Conservation (phyloP, 2,888 invertebrate species). For the Keiferia lycopersicella region DNA sequence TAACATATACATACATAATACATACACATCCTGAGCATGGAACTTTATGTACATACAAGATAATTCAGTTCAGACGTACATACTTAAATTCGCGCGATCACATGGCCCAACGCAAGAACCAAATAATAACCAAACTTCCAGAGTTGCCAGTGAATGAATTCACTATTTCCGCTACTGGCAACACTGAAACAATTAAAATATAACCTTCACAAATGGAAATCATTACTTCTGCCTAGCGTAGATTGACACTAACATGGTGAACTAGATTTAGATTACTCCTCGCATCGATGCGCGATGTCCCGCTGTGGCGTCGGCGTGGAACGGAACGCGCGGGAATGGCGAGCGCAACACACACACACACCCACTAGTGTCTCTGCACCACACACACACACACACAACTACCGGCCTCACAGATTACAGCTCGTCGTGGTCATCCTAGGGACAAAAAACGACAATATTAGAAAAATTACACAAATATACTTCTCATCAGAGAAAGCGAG, state of each 20-base stretch:
- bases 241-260: not conserved
- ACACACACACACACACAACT: slow-evolving; percentile 39
- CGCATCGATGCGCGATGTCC: not conserved
- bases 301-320: not conserved
- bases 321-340: slow-evolving; percentile 2
- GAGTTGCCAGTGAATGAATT: not conserved
- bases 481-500: no score
- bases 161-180: not conserved
- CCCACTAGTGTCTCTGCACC: slow-evolving; percentile 52
- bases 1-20: slow-evolving; percentile 42
- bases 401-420: slow-evolving; percentile 57
- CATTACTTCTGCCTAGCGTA: not conserved
- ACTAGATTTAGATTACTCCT: not conserved
- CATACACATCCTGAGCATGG: slow-evolving; percentile 39
- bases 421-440: slow-evolving; percentile 76
- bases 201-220: not conserved
- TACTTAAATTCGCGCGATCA: not conserved
- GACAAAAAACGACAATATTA: slow-evolving; percentile 42
- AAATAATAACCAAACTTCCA: not conserved
- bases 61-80: slow-evolving; percentile 45
- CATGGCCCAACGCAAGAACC: not conserved
- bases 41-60: slow-evolving; percentile 33
- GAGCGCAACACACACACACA: slow-evolving; percentile 47
- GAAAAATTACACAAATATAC: not conserved
- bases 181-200: not conserved